These are phyloP conservation scores for Cebidichthys violaceus DNA, from an alignment of 2,113 vertebrate genomes.

Conservation along the genomic window DNA sequence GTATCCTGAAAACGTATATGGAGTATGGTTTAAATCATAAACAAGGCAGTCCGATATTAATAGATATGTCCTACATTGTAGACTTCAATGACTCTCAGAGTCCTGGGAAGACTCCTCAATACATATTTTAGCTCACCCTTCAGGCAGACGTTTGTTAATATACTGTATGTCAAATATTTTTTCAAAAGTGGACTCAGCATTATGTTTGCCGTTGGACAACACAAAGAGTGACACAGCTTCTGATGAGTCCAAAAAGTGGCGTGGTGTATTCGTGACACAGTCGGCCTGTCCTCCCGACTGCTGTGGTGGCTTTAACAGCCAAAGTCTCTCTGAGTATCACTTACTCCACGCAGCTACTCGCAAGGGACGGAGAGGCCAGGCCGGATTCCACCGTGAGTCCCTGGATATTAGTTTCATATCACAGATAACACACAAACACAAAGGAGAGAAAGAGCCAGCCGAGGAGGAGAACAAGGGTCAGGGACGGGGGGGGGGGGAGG, in stretches of 20 bases:
- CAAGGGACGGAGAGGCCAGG: slow-evolving; percentile 60
- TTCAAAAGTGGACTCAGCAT: slow-evolving; percentile 21
- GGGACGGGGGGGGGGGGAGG: slow-evolving; percentile 13
- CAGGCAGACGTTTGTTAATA: slow-evolving; percentile 9
- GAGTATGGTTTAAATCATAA: slow-evolving; percentile 3
- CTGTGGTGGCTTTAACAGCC: slow-evolving; percentile 71
- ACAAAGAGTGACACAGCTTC: slow-evolving; percentile 25
- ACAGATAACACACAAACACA: slow-evolving; percentile 70
- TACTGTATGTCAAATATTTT: background rate
- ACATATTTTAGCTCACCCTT: slow-evolving; percentile 16
- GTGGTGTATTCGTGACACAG: slow-evolving; percentile 67
- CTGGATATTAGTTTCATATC: slow-evolving; percentile 78
- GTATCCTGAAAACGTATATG: background rate
- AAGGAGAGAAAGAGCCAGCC: slow-evolving; percentile 53
- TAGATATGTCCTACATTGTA: slow-evolving; percentile 22
- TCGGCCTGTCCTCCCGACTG: slow-evolving; percentile 60
- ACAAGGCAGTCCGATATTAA: slow-evolving; percentile 28
- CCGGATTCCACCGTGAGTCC: slow-evolving; percentile 75
- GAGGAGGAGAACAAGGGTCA: slow-evolving; percentile 47
- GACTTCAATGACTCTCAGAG: slow-evolving; percentile 6
- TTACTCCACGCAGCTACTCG: slow-evolving; percentile 69
- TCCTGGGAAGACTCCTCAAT: slow-evolving; percentile 10
- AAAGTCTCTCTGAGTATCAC: slow-evolving; percentile 71
- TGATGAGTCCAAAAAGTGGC: slow-evolving; percentile 52
- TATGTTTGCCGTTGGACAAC: slow-evolving; percentile 16